Percentiles rank a stretch among this genome's conserved stretches.
phyloP scores from a whole-genome alignment of 2,888 invertebrate genomes.

The Lycophotia porphyrea region DNA sequence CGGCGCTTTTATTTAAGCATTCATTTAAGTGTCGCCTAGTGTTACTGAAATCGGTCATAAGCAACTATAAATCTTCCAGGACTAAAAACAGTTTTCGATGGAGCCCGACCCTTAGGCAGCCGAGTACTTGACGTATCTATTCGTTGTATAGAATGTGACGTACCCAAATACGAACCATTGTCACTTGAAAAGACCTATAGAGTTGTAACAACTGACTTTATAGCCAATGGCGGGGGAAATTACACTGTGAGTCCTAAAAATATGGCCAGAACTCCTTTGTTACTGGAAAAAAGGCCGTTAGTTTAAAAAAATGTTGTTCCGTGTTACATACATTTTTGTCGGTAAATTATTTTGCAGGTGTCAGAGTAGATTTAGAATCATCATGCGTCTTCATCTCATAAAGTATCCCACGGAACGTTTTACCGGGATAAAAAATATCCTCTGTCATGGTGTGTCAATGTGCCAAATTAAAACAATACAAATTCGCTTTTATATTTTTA shows the following conservation, averaged over 20 bases:
- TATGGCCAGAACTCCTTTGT: background rate
- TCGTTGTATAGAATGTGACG: constrained; percentile 91
- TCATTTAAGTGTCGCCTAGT: background rate
- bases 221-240: constrained; percentile 92
- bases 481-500: background rate
- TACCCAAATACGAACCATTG: constrained; percentile 91
- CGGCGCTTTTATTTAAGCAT: background rate
- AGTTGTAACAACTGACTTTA: constrained; percentile 90
- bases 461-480: background rate
- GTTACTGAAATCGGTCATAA: background rate
- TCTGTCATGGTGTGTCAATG: background rate
- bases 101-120: constrained; percentile 88
- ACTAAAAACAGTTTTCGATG: constrained; percentile 90
- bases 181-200: constrained; percentile 90
- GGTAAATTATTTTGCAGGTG: background rate
- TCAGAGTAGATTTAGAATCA: background rate
- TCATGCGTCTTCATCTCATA: background rate
- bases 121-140: constrained; percentile 90
- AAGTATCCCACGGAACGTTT: background rate
- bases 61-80: constrained; percentile 80
- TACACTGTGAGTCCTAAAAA: constrained; percentile 85
- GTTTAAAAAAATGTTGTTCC: background rate
- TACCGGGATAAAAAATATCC: background rate
- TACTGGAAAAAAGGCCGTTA: background rate
- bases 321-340: background rate